A percentile compares a stretch with the other conserved stretches of the same genome.
phyloP scores from a whole-genome alignment of 2,888 invertebrate species.

The Andrena praecox region DNA sequence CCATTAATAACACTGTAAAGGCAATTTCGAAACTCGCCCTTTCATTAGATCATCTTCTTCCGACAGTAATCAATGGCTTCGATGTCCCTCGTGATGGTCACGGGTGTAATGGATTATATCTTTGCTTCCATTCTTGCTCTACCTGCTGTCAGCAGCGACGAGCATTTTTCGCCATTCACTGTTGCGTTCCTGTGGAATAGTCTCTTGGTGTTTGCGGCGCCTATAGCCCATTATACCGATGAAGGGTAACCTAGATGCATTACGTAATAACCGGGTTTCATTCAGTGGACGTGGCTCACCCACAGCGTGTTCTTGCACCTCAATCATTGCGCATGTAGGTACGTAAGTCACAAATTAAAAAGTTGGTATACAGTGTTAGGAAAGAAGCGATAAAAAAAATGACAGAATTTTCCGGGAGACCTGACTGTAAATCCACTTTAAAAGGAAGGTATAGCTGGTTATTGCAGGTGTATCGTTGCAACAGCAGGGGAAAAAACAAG shows the following conservation, averaged over 20 bases:
- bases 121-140: conserved; percentile 16
- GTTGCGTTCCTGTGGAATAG: background rate
- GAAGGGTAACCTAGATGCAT: conserved; percentile 21
- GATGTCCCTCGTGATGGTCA: background rate
- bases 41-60: conserved; percentile 22
- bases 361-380: no score
- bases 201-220: background rate
- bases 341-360: no score
- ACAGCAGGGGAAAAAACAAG: no score
- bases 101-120: conserved; percentile 8
- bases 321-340: background rate
- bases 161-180: conserved; percentile 32
- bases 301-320: background rate
- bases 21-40: conserved; percentile 26
- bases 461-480: no score
- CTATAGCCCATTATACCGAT: conserved; percentile 17
- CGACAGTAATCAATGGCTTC: background rate
- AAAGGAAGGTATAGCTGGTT: no score
- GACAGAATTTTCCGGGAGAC: no score
- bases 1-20: background rate
- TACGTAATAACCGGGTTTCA: conserved; percentile 16
- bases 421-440: no score
- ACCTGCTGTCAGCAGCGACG: conserved; percentile 10
- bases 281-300: background rate
- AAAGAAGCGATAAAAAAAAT: no score